phyloP scores from a whole-genome alignment of 2,797 vertebrate species.

The Coracias cyanogaster region DNA sequence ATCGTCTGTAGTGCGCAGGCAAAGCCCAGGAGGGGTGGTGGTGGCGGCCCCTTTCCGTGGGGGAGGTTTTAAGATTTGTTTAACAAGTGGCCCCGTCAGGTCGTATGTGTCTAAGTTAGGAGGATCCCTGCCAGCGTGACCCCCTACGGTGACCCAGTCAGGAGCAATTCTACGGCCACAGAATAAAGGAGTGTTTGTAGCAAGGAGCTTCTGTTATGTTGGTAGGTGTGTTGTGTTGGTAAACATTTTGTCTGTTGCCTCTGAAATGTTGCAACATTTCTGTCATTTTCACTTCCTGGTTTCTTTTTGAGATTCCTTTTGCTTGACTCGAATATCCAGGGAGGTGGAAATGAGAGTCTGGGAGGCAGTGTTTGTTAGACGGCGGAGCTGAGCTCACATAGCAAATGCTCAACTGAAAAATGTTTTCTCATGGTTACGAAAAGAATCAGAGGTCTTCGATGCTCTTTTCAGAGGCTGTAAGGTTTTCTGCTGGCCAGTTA shows the following conservation, averaged over 20 bases:
- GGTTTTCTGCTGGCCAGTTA: background rate
- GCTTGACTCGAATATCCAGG: background rate
- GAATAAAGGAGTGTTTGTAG: background rate
- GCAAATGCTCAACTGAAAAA: background rate
- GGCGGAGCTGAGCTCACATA: background rate
- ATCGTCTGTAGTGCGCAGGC: background rate
- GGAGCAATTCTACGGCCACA: background rate
- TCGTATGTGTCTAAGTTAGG: accelerated
- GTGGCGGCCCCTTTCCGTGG: background rate
- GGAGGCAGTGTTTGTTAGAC: background rate
- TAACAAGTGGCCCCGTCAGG: background rate
- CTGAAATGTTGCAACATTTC: background rate
- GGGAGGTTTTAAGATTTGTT: background rate
- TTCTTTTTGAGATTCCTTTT: background rate
- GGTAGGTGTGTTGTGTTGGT: background rate
- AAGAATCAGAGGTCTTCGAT: background rate
- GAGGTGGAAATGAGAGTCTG: background rate
- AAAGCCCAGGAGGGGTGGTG: background rate
- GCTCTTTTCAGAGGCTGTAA: background rate
- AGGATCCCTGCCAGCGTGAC: background rate
- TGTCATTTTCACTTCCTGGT: background rate
- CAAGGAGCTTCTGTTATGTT: background rate
- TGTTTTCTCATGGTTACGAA: background rate
- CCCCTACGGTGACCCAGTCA: background rate
- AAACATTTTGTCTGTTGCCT: background rate